Base-by-base conservation (phyloP, 2,797 vertebrate genomes). In the Odontamblyopus rebecca region DNA sequence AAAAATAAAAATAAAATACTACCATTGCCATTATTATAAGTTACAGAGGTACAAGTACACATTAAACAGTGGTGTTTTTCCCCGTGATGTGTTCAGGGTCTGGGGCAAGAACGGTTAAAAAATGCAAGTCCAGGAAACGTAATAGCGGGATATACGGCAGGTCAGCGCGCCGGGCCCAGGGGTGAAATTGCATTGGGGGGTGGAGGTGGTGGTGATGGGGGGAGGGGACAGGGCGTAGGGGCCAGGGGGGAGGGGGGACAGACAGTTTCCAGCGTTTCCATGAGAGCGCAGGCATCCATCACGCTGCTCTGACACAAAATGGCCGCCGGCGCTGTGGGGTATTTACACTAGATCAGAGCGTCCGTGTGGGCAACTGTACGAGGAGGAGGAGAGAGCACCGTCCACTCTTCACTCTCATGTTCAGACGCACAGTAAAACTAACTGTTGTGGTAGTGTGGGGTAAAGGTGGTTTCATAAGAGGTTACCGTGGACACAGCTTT, bases 81-180 rank as follows among this genome's bases (percentile, higher is more conserved):
- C 91, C 91, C 87, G 79, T 30, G 80, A 76, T 73, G 67, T 61
- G 67, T 63, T 63, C 30, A 72, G 72, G 67, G 68, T 73, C 68
- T 68, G 69, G 73, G 61, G 69, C 54, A 64, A 35, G 57, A 71
- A 44, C 44, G 66, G 84, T 88, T 23, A 88, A 92, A 90, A 92
- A 90, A 89, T 90, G 91, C 71, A 78, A 85, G 76, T 79, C 15
- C 35, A 57, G 70, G 80, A 90, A 88, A 89, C 79, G 75, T 74
- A 76, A 79, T 80, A 84, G 71, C 81, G 82, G 88, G 89, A 91
- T 89, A 92, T 88, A 91, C 71, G 85, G 86, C 90, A 89, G 82
- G 88, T 91, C 85, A 78, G 83, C 84, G 85, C 87, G 83, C 84
- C 74, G 82, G 84, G 91, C 88, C 88, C 89, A 88, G 71, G 19